phyloP scores from a whole-genome alignment of 2,888 invertebrate genomes.

The Platynereis dumerilii region DNA sequence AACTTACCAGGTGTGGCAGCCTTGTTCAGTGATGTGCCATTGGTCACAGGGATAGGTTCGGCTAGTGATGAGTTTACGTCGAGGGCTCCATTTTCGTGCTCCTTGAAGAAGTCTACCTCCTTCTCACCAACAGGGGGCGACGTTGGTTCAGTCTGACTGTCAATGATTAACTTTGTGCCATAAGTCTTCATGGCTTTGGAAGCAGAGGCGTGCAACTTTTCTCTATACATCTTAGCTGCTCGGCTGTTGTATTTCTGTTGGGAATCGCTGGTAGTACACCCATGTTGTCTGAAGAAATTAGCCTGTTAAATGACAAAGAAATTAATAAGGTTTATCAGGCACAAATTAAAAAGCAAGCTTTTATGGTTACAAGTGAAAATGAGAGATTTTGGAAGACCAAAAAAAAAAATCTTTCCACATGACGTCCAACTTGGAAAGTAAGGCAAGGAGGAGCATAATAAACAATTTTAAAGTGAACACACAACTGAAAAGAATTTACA shows the following conservation, averaged over 20 bases:
- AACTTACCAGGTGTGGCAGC: background rate
- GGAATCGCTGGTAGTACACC: slow-evolving; percentile 87
- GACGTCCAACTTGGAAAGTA: no score
- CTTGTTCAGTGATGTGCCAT: slow-evolving; percentile 7
- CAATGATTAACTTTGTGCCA: slow-evolving; percentile 77
- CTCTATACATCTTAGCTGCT: slow-evolving; percentile 90
- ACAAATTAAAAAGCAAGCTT: background rate
- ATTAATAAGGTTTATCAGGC: background rate
- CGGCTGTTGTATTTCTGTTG: slow-evolving; percentile 97
- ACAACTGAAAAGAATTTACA: no score
- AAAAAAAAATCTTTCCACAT: no score
- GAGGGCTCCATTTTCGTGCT: slow-evolving; percentile 65
- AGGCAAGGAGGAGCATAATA: no score
- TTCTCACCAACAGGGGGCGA: slow-evolving; percentile 64
- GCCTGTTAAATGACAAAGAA: slow-evolving; percentile 70
- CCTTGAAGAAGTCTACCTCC: slow-evolving; percentile 91
- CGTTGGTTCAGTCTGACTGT: background rate
- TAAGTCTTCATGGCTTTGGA: slow-evolving; percentile 86
- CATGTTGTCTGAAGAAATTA: slow-evolving; percentile 93
- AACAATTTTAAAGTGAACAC: no score
- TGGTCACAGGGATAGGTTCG: slow-evolving; percentile 12
- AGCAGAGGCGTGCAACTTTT: slow-evolving; percentile 83
- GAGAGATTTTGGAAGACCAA: background rate
- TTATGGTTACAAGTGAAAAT: slow-evolving; percentile 21
- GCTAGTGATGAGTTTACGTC: background rate